Evolutionary conservation across 1,140 invertebrate species (phyloP).

Genomic region (Arctopsyche grandis): DNA sequence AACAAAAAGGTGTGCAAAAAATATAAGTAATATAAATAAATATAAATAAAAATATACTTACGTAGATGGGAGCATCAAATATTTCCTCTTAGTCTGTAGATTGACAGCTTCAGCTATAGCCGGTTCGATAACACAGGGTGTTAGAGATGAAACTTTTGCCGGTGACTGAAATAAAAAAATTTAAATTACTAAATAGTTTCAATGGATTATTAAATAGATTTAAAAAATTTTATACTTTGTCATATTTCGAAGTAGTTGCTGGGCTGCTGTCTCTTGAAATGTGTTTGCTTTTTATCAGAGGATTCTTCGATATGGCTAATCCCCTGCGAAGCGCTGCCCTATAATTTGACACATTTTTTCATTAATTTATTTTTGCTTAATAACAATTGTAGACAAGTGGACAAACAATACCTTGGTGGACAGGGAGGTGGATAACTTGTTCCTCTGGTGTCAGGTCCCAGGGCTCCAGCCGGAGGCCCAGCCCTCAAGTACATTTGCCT

Average conservation of each 20-base stretch:
- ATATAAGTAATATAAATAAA: too few species aligned
- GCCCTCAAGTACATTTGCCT: conserved; percentile 38
- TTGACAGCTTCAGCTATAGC: not conserved
- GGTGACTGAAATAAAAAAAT: not conserved
- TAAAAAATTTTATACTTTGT: conserved; percentile 7
- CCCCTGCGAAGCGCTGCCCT: conserved; percentile 45
- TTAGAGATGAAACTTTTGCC: not conserved
- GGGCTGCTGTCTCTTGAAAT: conserved; percentile 41
- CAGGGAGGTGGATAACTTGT: conserved; percentile 64
- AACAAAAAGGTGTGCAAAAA: too few species aligned
- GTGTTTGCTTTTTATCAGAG: conserved; percentile 45
- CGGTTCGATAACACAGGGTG: not conserved
- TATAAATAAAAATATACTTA: conserved; percentile 10
- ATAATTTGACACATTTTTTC: conserved; percentile 16
- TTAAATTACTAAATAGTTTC: not conserved
- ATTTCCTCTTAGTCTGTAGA: not conserved
- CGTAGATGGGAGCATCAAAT: not conserved
- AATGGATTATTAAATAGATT: not conserved
- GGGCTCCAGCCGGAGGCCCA: conserved; percentile 53
- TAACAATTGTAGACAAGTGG: not conserved
- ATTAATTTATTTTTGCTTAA: too few species aligned
- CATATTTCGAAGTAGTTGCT: not conserved
- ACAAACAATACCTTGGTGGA: conserved; percentile 57
- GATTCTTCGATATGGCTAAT: conserved; percentile 50
- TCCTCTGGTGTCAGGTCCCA: conserved; percentile 65